Conservation (phyloP, 2,888 invertebrate genomes). For the Electrophaes corylata region DNA sequence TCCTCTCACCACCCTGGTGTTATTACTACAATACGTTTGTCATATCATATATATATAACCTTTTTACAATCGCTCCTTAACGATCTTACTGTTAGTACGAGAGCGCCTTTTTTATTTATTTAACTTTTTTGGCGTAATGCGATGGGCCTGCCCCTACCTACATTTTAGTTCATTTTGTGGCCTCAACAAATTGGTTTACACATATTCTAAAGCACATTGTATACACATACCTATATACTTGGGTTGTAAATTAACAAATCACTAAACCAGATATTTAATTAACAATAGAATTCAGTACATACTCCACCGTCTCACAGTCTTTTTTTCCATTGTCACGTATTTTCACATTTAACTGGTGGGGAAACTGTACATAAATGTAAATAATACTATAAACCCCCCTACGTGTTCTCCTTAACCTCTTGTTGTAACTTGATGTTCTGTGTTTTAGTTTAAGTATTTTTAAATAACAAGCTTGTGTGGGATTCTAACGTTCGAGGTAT, state of each 20-base stretch:
- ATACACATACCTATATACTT: slow-evolving; percentile 1
- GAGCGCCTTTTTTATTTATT: too few relatives aligned
- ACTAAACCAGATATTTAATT: slow-evolving; percentile 21
- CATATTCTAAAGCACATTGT: neutral
- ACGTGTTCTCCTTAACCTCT: slow-evolving; percentile 28
- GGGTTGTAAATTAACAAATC: slow-evolving; percentile 8
- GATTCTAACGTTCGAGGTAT: neutral
- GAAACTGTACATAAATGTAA: slow-evolving; percentile 37
- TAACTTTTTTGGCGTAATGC: too few relatives aligned
- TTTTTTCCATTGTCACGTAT: slow-evolving; percentile 20
- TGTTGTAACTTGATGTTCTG: slow-evolving; percentile 26
- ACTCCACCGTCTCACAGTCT: slow-evolving; percentile 28
- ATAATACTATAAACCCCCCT: slow-evolving; percentile 29
- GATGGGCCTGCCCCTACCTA: too few relatives aligned
- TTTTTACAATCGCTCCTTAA: too few relatives aligned
- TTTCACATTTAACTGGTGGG: slow-evolving; percentile 35
- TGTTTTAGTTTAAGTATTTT: slow-evolving; percentile 27
- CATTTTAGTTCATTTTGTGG: neutral
- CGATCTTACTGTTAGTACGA: too few relatives aligned
- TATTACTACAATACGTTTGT: too few relatives aligned
- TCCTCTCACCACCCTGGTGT: too few relatives aligned
- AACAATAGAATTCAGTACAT: slow-evolving; percentile 13
- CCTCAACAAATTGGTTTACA: neutral
- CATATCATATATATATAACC: too few relatives aligned
- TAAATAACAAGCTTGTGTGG: neutral